Evolutionary conservation across 2,888 invertebrate genomes (phyloP), one percentile per base, ranked within the genome.

Genomic region (Acanthoscelides obtectus): DNA sequence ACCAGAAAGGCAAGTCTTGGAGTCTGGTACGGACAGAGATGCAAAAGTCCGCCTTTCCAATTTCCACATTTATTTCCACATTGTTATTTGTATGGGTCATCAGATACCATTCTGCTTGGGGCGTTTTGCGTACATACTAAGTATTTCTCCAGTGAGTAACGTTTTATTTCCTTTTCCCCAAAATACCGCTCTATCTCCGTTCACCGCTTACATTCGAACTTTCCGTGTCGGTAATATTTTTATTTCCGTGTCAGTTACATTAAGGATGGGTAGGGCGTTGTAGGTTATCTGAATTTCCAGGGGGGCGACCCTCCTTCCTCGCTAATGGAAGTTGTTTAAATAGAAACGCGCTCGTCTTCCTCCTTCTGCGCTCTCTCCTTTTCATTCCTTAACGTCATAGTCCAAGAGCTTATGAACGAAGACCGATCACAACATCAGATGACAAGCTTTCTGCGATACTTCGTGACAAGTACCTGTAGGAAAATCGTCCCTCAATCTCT

Each of bases 261-360:
- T 77, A 76, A 72, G 68, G 75, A 76, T 73, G 74, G 75, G 75
- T 75, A 74, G 72, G 77, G 75, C 74, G 72, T 75, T 74, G 73
- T 72, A 75, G 76, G 76, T 75, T 76, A 75, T 75, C 75, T 72
- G 72, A 71, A 76, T 75, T 68, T 74, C 71, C 73, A 70, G 72
- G 75, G 75, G 73, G 72, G 74, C 45, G 45, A 45, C 45, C 45
- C 45, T 45, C 45, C 45, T 45, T 45, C 45, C 74, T 73, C 80
- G 80, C 83, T 84, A 84, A 84, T 84, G 83, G 84, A 83, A 83
- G 81, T 83, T 83, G 82, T 83, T 83, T 84, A 84, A 83, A 83
- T 83, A 83, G 81, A 45, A 45, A 45, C 45, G 45, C 45, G 45
- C 45, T 45, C 45, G 80, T 82, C 81, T 80, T 82, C 80, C 79